Evolutionary conservation across 2,113 vertebrate species (phyloP), one percentile per base, ranked within the genome.

Genomic region (Megaceryle torquata): DNA sequence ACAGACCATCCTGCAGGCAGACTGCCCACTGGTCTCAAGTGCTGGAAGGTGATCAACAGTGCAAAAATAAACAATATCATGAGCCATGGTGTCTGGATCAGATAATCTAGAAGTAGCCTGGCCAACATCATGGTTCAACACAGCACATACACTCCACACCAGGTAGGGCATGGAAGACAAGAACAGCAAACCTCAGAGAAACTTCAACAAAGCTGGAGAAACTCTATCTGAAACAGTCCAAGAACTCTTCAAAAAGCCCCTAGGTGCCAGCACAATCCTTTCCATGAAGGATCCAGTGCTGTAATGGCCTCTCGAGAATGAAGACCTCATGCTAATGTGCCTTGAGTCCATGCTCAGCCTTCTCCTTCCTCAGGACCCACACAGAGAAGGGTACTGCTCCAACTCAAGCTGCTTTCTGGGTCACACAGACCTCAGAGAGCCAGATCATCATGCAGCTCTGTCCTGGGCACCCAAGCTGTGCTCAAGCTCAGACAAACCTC

Each of bases 391-490:
- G 6, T 10, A 8, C 10, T 31, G 54, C 43, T 59, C 41, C 3
- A 1, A 11, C 9, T 15, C 0, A 0, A 72, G 72, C 57, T 68
- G 13, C 21, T 25, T 68, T 57, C 41, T 31, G 48, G 21, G 25
- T 31, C 21, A 54, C 65, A 60, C 5, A 26, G 28, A 22, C 9
- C 59, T 4, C 4, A 4, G 17, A 56, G 29, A 51, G 37, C 22
- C 43, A 44, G 12, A 61, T 15, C 16, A 51, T 35, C 2, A 0
- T 28, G 22, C 0, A 0, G 18, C 37, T 67, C 35, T 22, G 10
- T 18, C 13, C 46, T 22, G 25, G 51, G 18, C 33, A 59, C 68
- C 6, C n/a, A 39, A 26, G 41, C 21, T 24, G 29, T 44, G 29
- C 51, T 59, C 9, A 10, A 5, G 6, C 37, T 48, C 50, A 26